Evolutionary conservation across 2,888 invertebrate genomes (phyloP).

Genomic region (Oscheius onirici): DNA sequence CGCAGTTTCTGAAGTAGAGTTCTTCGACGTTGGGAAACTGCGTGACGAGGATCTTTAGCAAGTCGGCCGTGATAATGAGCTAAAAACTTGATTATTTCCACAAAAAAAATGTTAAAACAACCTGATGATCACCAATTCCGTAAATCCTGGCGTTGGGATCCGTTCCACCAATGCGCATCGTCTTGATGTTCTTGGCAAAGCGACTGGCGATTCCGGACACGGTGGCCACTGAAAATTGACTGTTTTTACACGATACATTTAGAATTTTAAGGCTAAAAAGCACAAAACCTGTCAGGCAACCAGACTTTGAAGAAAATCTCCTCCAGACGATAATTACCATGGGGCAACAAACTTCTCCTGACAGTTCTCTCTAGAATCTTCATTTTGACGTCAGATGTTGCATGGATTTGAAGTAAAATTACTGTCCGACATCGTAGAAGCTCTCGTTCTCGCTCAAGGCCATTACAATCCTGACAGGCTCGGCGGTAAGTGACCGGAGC

Average conservation of each 20-base stretch:
- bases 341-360: too few relatives aligned
- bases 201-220: not conserved
- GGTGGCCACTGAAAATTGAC: slow-evolving; percentile 9
- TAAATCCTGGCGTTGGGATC: not conserved
- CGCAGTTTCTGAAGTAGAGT: slow-evolving; percentile 1
- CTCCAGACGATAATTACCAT: too few relatives aligned
- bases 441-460: too few relatives aligned
- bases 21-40: slow-evolving; percentile 3
- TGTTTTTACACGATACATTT: not conserved
- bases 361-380: too few relatives aligned
- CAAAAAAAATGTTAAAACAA: not conserved
- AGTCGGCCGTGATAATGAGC: slow-evolving; percentile 22
- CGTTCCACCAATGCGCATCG: not conserved
- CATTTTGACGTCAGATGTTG: too few relatives aligned
- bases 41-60: not conserved
- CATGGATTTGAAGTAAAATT: too few relatives aligned
- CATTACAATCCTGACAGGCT: too few relatives aligned
- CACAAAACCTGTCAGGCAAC: too few relatives aligned
- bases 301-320: too few relatives aligned
- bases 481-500: too few relatives aligned
- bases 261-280: too few relatives aligned
- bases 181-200: not conserved
- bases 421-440: too few relatives aligned
- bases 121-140: slow-evolving; percentile 16
- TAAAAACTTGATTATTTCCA: not conserved